Evolutionary conservation across 2,113 vertebrate genomes (phyloP), one percentile per base, ranked within the genome.

Genomic region (Chlorodrepanis virens): DNA sequence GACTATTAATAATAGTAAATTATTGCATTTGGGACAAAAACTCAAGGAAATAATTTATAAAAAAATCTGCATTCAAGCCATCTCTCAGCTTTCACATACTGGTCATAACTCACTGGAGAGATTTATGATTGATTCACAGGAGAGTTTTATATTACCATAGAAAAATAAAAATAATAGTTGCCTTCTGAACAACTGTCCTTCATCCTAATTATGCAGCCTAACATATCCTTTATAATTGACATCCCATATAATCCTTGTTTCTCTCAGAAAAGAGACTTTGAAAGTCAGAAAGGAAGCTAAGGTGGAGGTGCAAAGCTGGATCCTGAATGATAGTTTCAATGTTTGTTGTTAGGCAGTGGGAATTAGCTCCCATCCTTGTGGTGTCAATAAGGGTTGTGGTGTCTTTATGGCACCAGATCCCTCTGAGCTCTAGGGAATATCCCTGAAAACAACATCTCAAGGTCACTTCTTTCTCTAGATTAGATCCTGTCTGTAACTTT

Each of bases 71-170:
- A 95, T 94, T 84, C 78, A 82, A 89, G 47, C 33, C 28, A 29
- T 76, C 85, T 95, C 70, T 77, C 79, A 86, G 57, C 69, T 93
- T 92, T 74, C 40, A 37, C 21, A 18, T 10, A 23, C 25, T 39
- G 40, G 21, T 56, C 87, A 79, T 92, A 88, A 94, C 86, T 95
- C 76, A 83, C 40, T 56, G 44, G 35, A 54, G 57, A 90, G 84
- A 83, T 25, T 85, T 61, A 90, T 77, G 87, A 93, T 87, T 69
- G 90, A 97, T 81, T 96, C 93, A 77, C 59, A 67, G 77, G n/a
- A 78, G 83, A 80, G 65, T 53, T 89, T 95, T 89, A 63, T 71
- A 83, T 91, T 90, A 23, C 45, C 45, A 77, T 10, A 77, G 67
- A 57, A 91, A 76, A 25, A 83, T 59, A 91, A 60, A 94, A 93